Base-by-base conservation (phyloP, 1,140 invertebrate species). In the Caenorhabditis tropicalis region DNA sequence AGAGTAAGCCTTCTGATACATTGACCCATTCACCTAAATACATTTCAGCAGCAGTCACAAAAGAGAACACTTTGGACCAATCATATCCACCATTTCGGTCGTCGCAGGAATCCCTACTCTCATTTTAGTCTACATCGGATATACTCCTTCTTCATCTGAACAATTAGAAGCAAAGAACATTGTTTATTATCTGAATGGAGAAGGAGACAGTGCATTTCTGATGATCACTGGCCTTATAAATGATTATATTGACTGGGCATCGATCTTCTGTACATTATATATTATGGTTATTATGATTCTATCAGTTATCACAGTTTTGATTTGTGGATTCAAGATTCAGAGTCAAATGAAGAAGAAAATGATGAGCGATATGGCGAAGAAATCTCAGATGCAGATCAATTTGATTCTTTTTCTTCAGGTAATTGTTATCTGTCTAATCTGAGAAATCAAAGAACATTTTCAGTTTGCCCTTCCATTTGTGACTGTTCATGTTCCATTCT, bases 371-470 rank as follows among this genome's bases (percentile, higher is more conserved):
- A 36, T 31, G 1, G 65, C 65, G 21, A 39, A 74, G 10, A 74
- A 74, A 21, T 24, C 36, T 1, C 65, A 74, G 21, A 39, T 43
- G 10, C 65, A 74, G 36, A 74, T 74, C 3, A 74, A 74, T 46
- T n/a, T 39, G 65, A 74, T 74, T 43, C 36, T 74, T 19, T 43
- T 74, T 74, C 65, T 74, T 21, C 65, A 65, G 58, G 58, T 65
- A 51, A 51, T 19, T 43, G 31, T 19, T 4, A 36, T 36, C 2
- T 19, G 53, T 58, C 19, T n/a, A 16, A 10, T 36, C 24, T n/a
- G n/a, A n/a, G n/a, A 4, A 65, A 36, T 29, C 5, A 0, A 0
- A 31, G 4, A 16, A 36, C 10, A n/a, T 0, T 65, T 65, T 33
- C 58, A 74, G 65, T 74, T 74, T 21, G 27, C 36, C 16, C 12